These are phyloP conservation scores for Mesorhabditis sp. DNA, from an alignment of 2,888 invertebrate species.

Conservation along the genomic window DNA sequence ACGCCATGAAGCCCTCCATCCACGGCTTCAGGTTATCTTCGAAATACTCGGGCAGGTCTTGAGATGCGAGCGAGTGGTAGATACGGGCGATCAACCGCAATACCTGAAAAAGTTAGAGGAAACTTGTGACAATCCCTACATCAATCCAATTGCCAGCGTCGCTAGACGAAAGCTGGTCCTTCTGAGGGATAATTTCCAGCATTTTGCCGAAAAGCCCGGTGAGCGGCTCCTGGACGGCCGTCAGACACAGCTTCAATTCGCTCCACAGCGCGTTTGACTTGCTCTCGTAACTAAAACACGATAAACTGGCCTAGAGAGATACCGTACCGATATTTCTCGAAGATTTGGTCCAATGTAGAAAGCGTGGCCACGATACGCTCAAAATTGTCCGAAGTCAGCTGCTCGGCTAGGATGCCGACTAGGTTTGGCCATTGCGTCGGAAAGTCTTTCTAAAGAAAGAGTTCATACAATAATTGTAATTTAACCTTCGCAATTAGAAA, in stretches of 20 bases:
- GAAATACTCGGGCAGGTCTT: conserved; percentile 97
- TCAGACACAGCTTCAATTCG: conserved; percentile 74
- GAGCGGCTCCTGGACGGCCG: conserved; percentile 76
- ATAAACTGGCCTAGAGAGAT: neutral
- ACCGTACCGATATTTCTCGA: conserved; percentile 72
- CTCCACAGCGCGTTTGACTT: conserved; percentile 90
- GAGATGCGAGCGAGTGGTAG: conserved; percentile 92
- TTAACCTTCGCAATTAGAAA: conserved; percentile 53
- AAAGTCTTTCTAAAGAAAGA: conserved; percentile 76
- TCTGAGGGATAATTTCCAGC: conserved; percentile 25
- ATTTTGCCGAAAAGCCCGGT: conserved; percentile 82
- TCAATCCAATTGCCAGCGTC: conserved; percentile 26
- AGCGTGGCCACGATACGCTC: conserved; percentile 89
- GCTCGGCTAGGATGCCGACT: conserved; percentile 85
- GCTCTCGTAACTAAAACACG: conserved; percentile 71
- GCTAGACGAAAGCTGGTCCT: conserved; percentile 20
- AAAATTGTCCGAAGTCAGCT: conserved; percentile 70
- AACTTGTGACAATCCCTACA: conserved; percentile 22
- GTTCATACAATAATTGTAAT: neutral
- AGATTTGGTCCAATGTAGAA: conserved; percentile 89
- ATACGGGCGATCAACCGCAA: conserved; percentile 59
- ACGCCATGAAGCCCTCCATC: conserved; percentile 84
- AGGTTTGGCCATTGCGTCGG: conserved; percentile 92
- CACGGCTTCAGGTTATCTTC: conserved; percentile 89
- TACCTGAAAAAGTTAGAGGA: conserved; percentile 11